Percentiles rank a stretch among this genome's conserved stretches.
Conservation (phyloP, 2,888 invertebrate species). For the Apocheima hispidaria region DNA sequence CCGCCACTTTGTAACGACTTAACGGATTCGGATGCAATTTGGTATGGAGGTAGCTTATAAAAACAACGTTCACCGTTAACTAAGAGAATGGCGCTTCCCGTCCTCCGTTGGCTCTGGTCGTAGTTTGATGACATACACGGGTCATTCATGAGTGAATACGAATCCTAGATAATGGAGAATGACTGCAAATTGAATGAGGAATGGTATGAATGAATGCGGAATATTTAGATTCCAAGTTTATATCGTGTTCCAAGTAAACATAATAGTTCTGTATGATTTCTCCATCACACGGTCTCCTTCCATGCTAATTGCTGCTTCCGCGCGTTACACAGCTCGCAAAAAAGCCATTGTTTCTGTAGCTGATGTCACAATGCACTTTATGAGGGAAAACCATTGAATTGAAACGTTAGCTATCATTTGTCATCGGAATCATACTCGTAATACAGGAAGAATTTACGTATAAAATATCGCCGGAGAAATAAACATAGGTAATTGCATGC, state of each 20-base stretch:
- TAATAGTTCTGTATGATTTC: constrained; percentile 23
- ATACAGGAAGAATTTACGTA: not conserved
- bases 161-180: too few species aligned
- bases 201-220: too few species aligned
- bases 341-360: constrained; percentile 41
- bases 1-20: too few species aligned
- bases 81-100: too few species aligned
- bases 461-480: not conserved
- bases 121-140: too few species aligned
- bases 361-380: constrained; percentile 21
- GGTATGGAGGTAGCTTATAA: too few species aligned
- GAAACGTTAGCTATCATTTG: constrained; percentile 3
- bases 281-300: constrained; percentile 50
- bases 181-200: too few species aligned
- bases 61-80: too few species aligned
- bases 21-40: too few species aligned
- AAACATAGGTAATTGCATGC: not conserved
- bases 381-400: constrained; percentile 9
- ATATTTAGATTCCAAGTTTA: too few species aligned
- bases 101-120: too few species aligned
- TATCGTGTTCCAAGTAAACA: constrained; percentile 2
- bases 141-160: too few species aligned
- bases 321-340: constrained; percentile 30
- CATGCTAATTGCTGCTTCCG: constrained; percentile 45
- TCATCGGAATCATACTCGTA: not conserved